Percentiles rank a stretch among this genome's conserved stretches.
phyloP scores from a whole-genome alignment of 2,888 invertebrate species.

The Keiferia lycopersicella region DNA sequence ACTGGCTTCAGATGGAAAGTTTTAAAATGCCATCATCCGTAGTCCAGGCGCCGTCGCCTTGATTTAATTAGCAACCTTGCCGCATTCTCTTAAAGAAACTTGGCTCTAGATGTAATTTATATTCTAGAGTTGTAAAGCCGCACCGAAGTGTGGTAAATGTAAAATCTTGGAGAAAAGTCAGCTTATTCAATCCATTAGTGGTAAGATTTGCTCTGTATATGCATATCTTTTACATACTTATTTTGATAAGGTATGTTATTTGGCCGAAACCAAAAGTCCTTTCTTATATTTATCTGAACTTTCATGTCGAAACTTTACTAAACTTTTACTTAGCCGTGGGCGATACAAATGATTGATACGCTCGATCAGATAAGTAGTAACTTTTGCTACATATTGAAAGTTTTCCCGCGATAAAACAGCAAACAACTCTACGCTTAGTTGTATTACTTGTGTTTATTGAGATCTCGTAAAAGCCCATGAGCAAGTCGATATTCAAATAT shows the following conservation, averaged over 20 bases:
- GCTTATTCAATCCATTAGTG: background rate
- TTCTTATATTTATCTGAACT: background rate
- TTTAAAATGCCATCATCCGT: background rate
- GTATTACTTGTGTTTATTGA: background rate
- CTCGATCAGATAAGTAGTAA: background rate
- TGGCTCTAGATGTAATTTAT: conserved; percentile 36
- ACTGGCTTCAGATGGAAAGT: background rate
- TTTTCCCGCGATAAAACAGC: background rate
- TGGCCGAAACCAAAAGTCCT: background rate
- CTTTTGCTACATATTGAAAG: background rate
- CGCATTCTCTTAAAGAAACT: background rate
- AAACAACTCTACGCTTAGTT: background rate
- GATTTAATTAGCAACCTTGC: background rate
- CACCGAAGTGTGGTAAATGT: background rate
- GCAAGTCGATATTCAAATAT: background rate
- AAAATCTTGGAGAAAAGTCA: too few species aligned
- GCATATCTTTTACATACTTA: background rate
- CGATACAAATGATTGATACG: background rate
- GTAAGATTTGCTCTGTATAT: too few species aligned
- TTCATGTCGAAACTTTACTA: background rate
- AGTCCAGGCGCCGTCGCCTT: background rate
- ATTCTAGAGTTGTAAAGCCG: conserved; percentile 22
- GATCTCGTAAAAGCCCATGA: conserved; percentile 1
- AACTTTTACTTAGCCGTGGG: background rate
- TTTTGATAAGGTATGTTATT: background rate